Evolutionary conservation across 2,113 vertebrate genomes (phyloP).

Genomic region (Cryptotis parvus): DNA sequence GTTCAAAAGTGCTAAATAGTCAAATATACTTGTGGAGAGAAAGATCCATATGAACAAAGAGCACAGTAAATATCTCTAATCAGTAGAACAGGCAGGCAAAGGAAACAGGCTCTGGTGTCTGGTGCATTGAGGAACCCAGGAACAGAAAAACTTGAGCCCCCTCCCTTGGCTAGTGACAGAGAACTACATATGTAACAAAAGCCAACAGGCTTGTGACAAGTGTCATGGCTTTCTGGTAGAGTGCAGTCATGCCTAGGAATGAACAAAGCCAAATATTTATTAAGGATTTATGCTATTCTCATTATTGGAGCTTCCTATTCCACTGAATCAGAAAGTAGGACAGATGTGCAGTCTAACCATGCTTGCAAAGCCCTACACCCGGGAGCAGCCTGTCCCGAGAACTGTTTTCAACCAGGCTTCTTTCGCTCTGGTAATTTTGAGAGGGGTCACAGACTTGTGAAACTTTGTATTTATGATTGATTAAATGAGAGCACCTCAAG

Average conservation of each 20-base stretch:
- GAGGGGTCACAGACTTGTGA: background rate
- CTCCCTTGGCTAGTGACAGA: rapidly evolving
- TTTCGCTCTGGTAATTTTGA: background rate
- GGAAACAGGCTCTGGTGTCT: background rate
- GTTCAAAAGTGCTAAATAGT: conserved; percentile 48
- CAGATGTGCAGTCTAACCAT: background rate
- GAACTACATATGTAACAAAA: background rate
- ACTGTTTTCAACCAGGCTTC: rapidly evolving
- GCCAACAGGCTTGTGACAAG: no score
- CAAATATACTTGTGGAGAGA: conserved; percentile 36
- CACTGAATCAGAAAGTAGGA: background rate
- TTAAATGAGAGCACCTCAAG: no score
- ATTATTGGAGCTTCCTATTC: background rate
- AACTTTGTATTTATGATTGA: background rate
- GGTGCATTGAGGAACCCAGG: background rate
- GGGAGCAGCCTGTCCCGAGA: no score
- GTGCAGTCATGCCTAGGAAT: no score
- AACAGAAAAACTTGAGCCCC: rapidly evolving
- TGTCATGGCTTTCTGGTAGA: no score
- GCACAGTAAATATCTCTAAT: background rate
- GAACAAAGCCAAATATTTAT: no score
- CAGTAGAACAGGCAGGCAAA: background rate
- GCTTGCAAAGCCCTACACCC: no score
- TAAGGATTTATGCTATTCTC: background rate
- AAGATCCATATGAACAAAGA: conserved; percentile 37